A percentile compares a stretch with the other conserved stretches of the same genome.
Conservation (phyloP, 2,888 invertebrate species). For the Leptopterna dolabrata region DNA sequence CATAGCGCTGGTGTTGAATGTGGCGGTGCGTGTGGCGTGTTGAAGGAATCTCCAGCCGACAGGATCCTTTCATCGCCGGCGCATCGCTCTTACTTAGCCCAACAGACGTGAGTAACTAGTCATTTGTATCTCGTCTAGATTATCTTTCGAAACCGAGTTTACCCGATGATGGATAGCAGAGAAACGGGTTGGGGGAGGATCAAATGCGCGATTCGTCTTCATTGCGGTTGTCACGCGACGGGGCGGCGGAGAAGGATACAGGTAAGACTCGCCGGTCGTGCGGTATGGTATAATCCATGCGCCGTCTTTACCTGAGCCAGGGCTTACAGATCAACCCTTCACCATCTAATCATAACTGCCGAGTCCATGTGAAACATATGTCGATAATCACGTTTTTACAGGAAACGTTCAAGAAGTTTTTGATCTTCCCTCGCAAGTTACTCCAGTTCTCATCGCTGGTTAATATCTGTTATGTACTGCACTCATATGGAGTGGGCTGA, state of each 20-base stretch:
- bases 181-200: background rate
- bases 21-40: background rate
- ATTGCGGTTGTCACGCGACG: background rate
- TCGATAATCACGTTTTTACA: too few relatives aligned
- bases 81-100: conserved; percentile 1
- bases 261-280: background rate
- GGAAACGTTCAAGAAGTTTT: too few relatives aligned
- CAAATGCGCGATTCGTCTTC: conserved; percentile 7
- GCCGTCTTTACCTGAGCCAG: background rate
- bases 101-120: conserved; percentile 2
- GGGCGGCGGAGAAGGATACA: background rate
- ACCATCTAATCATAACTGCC: too few relatives aligned
- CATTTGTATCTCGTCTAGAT: conserved; percentile 7
- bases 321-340: background rate
- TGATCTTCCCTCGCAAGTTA: too few relatives aligned
- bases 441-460: too few relatives aligned
- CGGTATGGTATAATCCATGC: background rate
- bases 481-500: too few relatives aligned
- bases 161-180: conserved; percentile 6
- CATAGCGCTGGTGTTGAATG: background rate
- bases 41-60: background rate
- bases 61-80: background rate
- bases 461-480: too few relatives aligned
- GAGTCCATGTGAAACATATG: too few relatives aligned
- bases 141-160: background rate